These are phyloP conservation scores for Odontesthes bonariensis DNA, from an alignment of 2,113 vertebrate species.

Conservation along the genomic window DNA sequence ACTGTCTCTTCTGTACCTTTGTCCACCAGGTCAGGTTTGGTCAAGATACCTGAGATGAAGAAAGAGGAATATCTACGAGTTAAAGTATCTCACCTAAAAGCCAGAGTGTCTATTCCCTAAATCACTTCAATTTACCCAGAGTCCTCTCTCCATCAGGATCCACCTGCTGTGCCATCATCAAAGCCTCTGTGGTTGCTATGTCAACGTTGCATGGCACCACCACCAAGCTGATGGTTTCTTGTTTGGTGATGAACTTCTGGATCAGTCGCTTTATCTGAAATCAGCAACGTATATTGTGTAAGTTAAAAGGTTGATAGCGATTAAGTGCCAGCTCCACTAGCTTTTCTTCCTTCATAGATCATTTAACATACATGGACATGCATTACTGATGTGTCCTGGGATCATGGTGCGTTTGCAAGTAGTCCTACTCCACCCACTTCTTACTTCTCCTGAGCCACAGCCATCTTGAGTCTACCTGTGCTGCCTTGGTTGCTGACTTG, in stretches of 20 bases:
- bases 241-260: slow-evolving; percentile 81
- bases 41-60: slow-evolving; percentile 86
- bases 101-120: not conserved
- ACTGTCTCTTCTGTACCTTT: slow-evolving; percentile 85
- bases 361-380: not conserved
- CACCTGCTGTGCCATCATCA: slow-evolving; percentile 91
- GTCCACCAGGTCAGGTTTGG: slow-evolving; percentile 92
- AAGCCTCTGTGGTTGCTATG: slow-evolving; percentile 92
- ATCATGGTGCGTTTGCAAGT: not conserved
- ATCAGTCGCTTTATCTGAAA: slow-evolving; percentile 89
- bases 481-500: no score
- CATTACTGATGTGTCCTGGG: not conserved
- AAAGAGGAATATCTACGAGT: not conserved
- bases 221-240: slow-evolving; percentile 91
- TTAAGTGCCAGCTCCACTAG: not conserved
- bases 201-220: slow-evolving; percentile 92
- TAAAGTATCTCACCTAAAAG: not conserved
- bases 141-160: slow-evolving; percentile 90
- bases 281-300: not conserved
- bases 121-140: slow-evolving; percentile 75
- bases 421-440: no score
- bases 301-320: no score
- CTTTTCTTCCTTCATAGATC: not conserved
- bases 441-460: no score
- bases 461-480: no score